Conservation (phyloP, 2,888 invertebrate genomes). For the Volucella inanis region DNA sequence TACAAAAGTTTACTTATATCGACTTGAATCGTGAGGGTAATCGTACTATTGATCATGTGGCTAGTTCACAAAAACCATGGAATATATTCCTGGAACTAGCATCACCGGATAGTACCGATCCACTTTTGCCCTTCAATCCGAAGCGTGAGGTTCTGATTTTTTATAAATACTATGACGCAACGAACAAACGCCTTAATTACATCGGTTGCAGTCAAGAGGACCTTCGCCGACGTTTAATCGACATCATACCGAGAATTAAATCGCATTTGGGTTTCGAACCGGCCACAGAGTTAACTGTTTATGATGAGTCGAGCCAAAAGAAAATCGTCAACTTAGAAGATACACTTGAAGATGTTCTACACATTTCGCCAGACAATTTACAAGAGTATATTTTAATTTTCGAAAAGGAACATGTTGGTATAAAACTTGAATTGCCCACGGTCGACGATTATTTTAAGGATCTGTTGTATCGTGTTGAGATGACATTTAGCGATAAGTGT, state of each 20-base stretch:
- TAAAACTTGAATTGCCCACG: slow-evolving; percentile 92
- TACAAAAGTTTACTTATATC: slow-evolving; percentile 89
- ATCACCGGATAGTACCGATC: slow-evolving; percentile 89
- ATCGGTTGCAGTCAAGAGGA: slow-evolving; percentile 96
- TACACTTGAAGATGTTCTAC: slow-evolving; percentile 91
- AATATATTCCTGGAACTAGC: slow-evolving; percentile 94
- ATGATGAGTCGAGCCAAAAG: slow-evolving; percentile 87
- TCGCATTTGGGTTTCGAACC: slow-evolving; percentile 93
- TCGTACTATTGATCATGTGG: slow-evolving; percentile 85
- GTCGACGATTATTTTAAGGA: slow-evolving; percentile 97
- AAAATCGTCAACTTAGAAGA: slow-evolving; percentile 83
- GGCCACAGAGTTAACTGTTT: slow-evolving; percentile 93
- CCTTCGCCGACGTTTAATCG: slow-evolving; percentile 91
- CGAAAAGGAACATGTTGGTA: slow-evolving; percentile 93
- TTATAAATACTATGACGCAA: slow-evolving; percentile 92
- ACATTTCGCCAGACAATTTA: slow-evolving; percentile 87
- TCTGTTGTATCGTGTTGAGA: slow-evolving; percentile 93
- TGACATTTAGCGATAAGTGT: slow-evolving; percentile 97
- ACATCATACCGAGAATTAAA: slow-evolving; percentile 93
- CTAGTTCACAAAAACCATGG: slow-evolving; percentile 90
- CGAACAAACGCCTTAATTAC: slow-evolving; percentile 95
- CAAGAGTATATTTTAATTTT: slow-evolving; percentile 99
- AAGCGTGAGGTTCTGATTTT: slow-evolving; percentile 88
- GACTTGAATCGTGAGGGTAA: slow-evolving; percentile 91
- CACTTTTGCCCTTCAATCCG: slow-evolving; percentile 93